These are phyloP conservation scores for Netelia fuscicornis DNA, from an alignment of 2,888 invertebrate genomes.

Conservation along the genomic window DNA sequence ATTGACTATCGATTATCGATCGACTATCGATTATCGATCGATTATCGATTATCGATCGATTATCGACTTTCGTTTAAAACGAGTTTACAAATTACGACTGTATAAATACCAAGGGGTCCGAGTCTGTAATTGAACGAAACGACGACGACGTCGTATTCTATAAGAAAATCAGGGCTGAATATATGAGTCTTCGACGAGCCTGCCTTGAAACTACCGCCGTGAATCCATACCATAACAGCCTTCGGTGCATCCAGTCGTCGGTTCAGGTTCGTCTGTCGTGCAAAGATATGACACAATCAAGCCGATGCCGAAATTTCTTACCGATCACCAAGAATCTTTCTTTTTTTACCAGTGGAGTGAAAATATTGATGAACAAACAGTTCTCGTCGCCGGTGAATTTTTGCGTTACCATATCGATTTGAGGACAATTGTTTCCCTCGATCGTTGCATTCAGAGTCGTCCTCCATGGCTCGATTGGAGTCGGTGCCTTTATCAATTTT, in stretches of 20 bases:
- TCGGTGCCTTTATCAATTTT: slow-evolving; percentile 29
- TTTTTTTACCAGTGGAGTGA: slow-evolving; percentile 53
- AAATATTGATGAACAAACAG: slow-evolving; percentile 64
- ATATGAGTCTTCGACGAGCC: slow-evolving; percentile 58
- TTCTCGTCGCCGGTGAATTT: slow-evolving; percentile 37
- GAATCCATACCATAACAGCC: slow-evolving; percentile 68
- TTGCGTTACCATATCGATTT: slow-evolving; percentile 6
- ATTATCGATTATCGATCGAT: too few species aligned
- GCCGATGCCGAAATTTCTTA: too few species aligned
- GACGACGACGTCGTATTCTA: slow-evolving; percentile 73
- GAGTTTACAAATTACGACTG: too few species aligned
- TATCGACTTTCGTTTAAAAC: too few species aligned
- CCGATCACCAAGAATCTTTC: neutral
- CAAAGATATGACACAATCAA: neutral
- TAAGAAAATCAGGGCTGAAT: slow-evolving; percentile 75
- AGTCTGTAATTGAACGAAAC: slow-evolving; percentile 74
- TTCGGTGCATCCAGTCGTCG: slow-evolving; percentile 32
- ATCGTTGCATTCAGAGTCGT: slow-evolving; percentile 28
- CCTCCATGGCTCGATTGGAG: slow-evolving; percentile 36
- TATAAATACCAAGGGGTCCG: slow-evolving; percentile 70
- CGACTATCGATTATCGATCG: too few species aligned
- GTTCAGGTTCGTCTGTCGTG: slow-evolving; percentile 4
- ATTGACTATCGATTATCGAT: too few species aligned
- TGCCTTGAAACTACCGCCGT: slow-evolving; percentile 68
- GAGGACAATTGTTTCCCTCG: slow-evolving; percentile 38